phyloP scores from a whole-genome alignment of 2,888 invertebrate genomes.

The Diaperis boleti region DNA sequence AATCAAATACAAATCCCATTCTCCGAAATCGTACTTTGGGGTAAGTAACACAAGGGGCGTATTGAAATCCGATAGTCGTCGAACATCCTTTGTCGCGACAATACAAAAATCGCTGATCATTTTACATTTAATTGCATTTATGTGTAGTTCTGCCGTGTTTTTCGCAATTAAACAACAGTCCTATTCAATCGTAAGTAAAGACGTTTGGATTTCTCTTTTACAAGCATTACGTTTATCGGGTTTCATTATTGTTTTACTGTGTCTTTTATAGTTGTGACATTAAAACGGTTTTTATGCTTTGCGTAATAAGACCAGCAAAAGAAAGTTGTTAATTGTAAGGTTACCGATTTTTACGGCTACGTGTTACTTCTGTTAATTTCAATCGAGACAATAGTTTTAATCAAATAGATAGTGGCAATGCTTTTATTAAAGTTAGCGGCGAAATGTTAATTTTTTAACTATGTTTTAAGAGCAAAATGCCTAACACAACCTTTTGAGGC shows the following conservation, averaged over 20 bases:
- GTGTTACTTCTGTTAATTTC: too few relatives aligned
- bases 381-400: too few relatives aligned
- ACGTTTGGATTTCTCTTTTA: slow-evolving; percentile 30
- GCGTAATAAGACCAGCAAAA: slow-evolving; percentile 27
- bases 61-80: background rate
- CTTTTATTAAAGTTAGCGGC: too few relatives aligned
- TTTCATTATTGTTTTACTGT: slow-evolving; percentile 32
- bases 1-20: slow-evolving; percentile 1
- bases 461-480: too few relatives aligned
- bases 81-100: background rate
- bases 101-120: background rate
- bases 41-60: background rate
- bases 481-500: too few relatives aligned
- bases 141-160: slow-evolving; percentile 22
- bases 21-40: background rate
- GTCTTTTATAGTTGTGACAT: slow-evolving; percentile 31
- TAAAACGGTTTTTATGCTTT: slow-evolving; percentile 29
- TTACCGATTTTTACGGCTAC: slow-evolving; percentile 10
- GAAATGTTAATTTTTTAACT: too few relatives aligned
- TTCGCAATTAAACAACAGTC: background rate
- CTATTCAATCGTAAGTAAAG: slow-evolving; percentile 12
- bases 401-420: too few relatives aligned
- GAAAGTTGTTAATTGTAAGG: slow-evolving; percentile 34
- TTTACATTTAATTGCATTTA: slow-evolving; percentile 28
- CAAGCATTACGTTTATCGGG: slow-evolving; percentile 25